These are phyloP conservation scores for Pseudobourletiella spinata DNA, from an alignment of 1,140 invertebrate species.

Conservation along the genomic window DNA sequence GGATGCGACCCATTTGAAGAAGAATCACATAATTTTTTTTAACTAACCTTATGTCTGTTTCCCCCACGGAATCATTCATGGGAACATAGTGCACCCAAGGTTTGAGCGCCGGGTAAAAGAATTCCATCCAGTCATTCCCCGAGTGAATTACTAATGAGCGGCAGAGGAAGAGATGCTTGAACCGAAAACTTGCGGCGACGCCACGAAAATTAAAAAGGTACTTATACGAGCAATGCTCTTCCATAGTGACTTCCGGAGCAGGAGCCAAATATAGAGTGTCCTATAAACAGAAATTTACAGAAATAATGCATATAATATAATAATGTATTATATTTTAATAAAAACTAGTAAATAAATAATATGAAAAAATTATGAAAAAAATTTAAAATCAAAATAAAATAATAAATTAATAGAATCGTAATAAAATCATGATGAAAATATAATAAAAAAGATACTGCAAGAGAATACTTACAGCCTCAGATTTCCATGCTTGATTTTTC, in stretches of 20 bases:
- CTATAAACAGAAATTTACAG: slow-evolving; percentile 43
- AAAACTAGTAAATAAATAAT: neutral
- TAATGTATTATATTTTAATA: neutral
- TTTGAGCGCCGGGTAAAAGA: slow-evolving; percentile 83
- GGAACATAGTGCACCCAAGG: slow-evolving; percentile 96
- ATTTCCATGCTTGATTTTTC: slow-evolving; percentile 98
- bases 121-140: slow-evolving; percentile 89
- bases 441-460: neutral
- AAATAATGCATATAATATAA: neutral
- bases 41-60: slow-evolving; percentile 53
- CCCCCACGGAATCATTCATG: slow-evolving; percentile 57
- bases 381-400: neutral
- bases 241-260: slow-evolving; percentile 76
- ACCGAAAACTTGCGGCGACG: slow-evolving; percentile 92
- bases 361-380: neutral
- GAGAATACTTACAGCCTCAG: slow-evolving; percentile 61
- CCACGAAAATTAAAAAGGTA: slow-evolving; percentile 95
- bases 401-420: neutral
- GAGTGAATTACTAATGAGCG: slow-evolving; percentile 92
- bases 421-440: neutral
- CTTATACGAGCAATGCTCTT: slow-evolving; percentile 87
- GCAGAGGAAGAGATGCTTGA: slow-evolving; percentile 92
- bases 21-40: neutral
- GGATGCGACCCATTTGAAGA: neutral
- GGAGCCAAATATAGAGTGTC: slow-evolving; percentile 76